Evolutionary conservation across 2,797 vertebrate species (phyloP).

Genomic region (Coregonus suidteri): DNA sequence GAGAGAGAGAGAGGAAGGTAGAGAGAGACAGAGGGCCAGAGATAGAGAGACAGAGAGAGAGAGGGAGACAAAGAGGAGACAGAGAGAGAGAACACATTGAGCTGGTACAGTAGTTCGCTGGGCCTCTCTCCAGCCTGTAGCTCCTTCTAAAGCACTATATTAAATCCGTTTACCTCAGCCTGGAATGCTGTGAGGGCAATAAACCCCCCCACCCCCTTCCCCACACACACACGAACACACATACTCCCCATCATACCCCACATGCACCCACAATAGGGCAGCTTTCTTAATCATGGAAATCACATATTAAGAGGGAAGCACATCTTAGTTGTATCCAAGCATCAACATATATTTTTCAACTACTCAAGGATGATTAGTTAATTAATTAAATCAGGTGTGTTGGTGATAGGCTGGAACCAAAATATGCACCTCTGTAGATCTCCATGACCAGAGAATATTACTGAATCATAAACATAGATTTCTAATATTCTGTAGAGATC

Average conservation of each 20-base stretch:
- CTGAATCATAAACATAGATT: background rate
- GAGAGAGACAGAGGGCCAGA: no score
- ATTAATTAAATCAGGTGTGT: no score
- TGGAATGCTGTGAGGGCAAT: conserved; percentile 44
- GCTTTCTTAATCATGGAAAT: background rate
- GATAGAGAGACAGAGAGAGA: no score
- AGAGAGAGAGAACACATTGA: no score
- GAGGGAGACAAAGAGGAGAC: no score
- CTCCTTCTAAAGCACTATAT: conserved; percentile 53
- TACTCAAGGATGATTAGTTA: background rate
- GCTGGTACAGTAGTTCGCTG: conserved; percentile 28
- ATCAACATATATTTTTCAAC: background rate
- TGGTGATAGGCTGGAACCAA: no score
- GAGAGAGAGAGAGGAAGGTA: background rate
- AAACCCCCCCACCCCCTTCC: background rate
- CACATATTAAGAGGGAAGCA: background rate
- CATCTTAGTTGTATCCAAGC: background rate
- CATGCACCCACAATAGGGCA: background rate
- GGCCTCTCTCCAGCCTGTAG: conserved; percentile 38
- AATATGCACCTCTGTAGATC: no score
- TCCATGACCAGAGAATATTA: no score
- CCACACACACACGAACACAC: no score
- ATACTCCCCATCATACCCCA: background rate
- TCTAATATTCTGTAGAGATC: background rate
- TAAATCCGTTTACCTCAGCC: conserved; percentile 52